Conservation (phyloP, 1,140 invertebrate genomes). For the Drosophila bifasciata region DNA sequence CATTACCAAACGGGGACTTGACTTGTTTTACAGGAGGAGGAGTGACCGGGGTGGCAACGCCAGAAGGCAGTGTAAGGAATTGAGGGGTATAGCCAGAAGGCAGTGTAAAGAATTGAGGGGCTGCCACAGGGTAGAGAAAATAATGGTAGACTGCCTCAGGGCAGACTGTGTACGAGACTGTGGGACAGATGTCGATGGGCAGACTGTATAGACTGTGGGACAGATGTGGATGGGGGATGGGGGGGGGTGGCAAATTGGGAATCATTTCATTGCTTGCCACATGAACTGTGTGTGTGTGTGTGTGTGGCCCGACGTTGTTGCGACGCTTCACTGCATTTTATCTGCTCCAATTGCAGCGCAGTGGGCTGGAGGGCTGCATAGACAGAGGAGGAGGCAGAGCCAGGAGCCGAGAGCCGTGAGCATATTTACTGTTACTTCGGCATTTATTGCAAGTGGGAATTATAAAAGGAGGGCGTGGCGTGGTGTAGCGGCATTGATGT, state of each 20-base stretch:
- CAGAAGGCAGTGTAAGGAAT: not conserved
- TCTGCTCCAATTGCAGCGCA: constrained; percentile 73
- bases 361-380: not conserved
- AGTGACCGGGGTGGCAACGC: too few relatives aligned
- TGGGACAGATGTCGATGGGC: constrained; percentile 10
- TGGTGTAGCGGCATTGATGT: constrained; percentile 2
- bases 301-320: constrained; percentile 9
- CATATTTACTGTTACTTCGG: constrained; percentile 76
- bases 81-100: constrained; percentile 2
- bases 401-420: constrained; percentile 26
- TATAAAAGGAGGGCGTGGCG: constrained; percentile 50
- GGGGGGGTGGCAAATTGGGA: constrained; percentile 40
- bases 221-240: constrained; percentile 11
- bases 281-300: constrained; percentile 58
- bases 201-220: constrained; percentile 10
- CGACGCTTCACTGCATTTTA: constrained; percentile 57
- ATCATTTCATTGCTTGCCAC: constrained; percentile 47
- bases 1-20: constrained; percentile 44
- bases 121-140: not conserved
- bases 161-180: constrained; percentile 5
- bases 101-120: not conserved
- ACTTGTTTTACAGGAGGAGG: not conserved
- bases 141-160: not conserved
- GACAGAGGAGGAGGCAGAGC: not conserved
- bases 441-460: constrained; percentile 82